These are phyloP conservation scores for Discoglossus pictus DNA, from an alignment of 2,797 vertebrate species.

Conservation along the genomic window DNA sequence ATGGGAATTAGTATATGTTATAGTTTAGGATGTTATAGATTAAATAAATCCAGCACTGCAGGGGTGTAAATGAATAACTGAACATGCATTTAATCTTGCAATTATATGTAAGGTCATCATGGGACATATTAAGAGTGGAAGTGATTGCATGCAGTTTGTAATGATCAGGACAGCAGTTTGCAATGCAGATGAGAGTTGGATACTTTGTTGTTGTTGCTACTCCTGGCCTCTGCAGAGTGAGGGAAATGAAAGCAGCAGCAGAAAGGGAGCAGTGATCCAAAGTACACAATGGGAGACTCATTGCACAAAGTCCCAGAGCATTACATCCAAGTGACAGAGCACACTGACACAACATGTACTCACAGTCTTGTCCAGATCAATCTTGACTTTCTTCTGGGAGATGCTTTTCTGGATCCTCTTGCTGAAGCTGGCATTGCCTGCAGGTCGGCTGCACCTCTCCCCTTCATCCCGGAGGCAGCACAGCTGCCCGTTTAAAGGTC, in stretches of 20 bases:
- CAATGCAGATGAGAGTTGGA: conserved; percentile 21
- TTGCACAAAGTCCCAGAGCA: not conserved
- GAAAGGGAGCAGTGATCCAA: not conserved
- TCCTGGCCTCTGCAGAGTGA: conserved; percentile 23
- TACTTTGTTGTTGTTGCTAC: conserved; percentile 26
- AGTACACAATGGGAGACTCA: conserved; percentile 17
- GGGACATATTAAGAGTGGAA: too few relatives aligned
- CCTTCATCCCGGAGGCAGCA: conserved; percentile 76
- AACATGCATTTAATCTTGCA: too few relatives aligned
- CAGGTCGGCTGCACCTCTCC: conserved; percentile 71
- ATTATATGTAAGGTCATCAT: too few relatives aligned
- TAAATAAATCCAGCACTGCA: too few relatives aligned
- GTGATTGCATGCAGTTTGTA: too few relatives aligned
- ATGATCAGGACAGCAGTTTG: conserved; percentile 2
- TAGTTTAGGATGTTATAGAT: too few relatives aligned
- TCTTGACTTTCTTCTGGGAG: conserved; percentile 81
- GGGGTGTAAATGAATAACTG: too few relatives aligned
- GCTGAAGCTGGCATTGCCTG: conserved; percentile 80
- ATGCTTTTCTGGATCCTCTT: conserved; percentile 81
- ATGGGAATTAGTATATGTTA: too few relatives aligned
- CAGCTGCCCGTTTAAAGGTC: conserved; percentile 76
- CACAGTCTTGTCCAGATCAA: conserved; percentile 78
- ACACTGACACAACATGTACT: conserved; percentile 62
- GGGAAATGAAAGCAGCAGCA: conserved; percentile 9
- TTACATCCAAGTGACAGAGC: not conserved